These are phyloP conservation scores for Grantiella picta DNA, from an alignment of 2,113 vertebrate genomes.

Conservation along the genomic window DNA sequence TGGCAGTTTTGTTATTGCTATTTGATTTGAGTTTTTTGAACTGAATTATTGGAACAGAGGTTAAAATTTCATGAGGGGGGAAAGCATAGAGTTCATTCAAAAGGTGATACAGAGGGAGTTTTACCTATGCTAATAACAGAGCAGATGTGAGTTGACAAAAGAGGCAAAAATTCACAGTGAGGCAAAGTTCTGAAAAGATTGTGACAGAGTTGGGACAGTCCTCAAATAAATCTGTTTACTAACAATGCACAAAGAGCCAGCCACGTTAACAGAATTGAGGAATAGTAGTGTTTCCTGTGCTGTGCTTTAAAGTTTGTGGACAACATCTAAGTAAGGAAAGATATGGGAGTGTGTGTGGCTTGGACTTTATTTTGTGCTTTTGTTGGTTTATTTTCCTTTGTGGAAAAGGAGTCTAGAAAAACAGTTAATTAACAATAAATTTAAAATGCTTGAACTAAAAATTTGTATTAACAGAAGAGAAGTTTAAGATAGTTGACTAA, in stretches of 20 bases:
- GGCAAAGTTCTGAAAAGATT: background rate
- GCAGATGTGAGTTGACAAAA: background rate
- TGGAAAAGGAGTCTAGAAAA: background rate
- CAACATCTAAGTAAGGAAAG: background rate
- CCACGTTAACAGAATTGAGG: background rate
- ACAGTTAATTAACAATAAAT: background rate
- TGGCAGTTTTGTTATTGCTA: background rate
- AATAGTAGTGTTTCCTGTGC: background rate
- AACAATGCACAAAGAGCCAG: background rate
- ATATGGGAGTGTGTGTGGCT: background rate
- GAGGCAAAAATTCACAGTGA: background rate
- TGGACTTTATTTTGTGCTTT: background rate
- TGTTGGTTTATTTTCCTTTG: background rate
- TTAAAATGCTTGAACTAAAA: background rate
- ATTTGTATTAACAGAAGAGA: background rate
- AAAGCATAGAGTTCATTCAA: background rate
- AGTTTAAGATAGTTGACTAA: background rate
- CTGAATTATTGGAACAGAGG: background rate
- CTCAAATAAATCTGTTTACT: background rate
- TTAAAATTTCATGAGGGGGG: fast-evolving
- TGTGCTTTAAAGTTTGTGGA: background rate
- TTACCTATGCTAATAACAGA: background rate
- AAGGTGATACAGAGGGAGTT: background rate
- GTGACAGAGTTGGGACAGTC: background rate
- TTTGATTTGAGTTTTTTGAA: background rate